These are phyloP conservation scores for Temnothorax rugatulus DNA, from an alignment of 2,888 invertebrate genomes.

Conservation along the genomic window DNA sequence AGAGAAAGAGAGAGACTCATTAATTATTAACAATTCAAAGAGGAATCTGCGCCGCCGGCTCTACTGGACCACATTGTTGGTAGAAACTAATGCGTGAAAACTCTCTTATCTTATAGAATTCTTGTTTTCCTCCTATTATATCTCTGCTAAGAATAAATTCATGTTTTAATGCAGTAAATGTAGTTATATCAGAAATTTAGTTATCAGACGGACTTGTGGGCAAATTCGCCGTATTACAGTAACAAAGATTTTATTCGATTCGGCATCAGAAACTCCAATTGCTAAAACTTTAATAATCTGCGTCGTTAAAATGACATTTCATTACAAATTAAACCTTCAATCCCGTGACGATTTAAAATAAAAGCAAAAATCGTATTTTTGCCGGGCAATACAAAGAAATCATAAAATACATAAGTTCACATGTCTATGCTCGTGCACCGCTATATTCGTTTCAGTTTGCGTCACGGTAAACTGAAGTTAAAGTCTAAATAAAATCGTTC, in stretches of 20 bases:
- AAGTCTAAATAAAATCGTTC: background rate
- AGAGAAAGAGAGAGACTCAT: background rate
- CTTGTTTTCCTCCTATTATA: background rate
- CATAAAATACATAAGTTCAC: slow-evolving; percentile 2
- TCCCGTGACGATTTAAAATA: background rate
- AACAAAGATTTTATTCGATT: background rate
- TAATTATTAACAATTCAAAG: slow-evolving; percentile 27
- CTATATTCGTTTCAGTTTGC: slow-evolving; percentile 21
- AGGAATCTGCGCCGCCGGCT: background rate
- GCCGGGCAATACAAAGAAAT: background rate
- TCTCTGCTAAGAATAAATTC: background rate
- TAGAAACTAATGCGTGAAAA: background rate
- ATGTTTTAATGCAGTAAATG: slow-evolving; percentile 3
- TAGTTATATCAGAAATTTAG: background rate
- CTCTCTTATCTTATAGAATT: background rate
- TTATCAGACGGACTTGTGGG: background rate
- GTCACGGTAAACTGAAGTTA: background rate
- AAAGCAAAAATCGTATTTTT: slow-evolving; percentile 1
- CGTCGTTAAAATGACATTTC: background rate
- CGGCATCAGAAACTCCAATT: background rate
- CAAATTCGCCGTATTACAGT: background rate
- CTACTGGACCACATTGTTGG: background rate
- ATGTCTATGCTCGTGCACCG: background rate
- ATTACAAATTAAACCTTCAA: background rate
- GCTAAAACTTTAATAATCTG: background rate